A percentile compares a stretch with the other conserved stretches of the same genome.
Conservation (phyloP, 2,113 vertebrate species). For the Bubo scandiacus region DNA sequence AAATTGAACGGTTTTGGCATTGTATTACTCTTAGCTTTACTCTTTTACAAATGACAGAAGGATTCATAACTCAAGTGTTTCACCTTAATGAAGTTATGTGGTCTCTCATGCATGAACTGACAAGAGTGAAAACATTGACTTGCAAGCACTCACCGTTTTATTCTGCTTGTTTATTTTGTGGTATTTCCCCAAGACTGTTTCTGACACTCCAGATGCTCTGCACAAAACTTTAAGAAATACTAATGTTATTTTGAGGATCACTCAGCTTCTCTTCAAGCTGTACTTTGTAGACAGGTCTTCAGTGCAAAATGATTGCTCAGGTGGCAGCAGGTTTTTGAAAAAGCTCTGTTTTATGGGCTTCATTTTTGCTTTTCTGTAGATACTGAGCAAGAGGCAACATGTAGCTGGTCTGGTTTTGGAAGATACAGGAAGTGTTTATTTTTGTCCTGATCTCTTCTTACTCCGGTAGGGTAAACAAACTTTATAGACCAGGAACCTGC, state of each 20-base stretch:
- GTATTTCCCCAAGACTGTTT: background rate
- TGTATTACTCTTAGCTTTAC: background rate
- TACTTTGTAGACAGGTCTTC: background rate
- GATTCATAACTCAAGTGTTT: background rate
- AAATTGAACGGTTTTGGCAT: background rate
- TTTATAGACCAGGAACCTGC: background rate
- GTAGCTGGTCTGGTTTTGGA: background rate
- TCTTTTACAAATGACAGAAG: background rate
- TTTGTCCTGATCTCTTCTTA: background rate
- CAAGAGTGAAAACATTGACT: background rate
- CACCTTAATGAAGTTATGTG: background rate
- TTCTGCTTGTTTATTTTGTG: conserved; percentile 9
- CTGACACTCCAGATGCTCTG: background rate
- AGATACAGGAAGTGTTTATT: background rate
- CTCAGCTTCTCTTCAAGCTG: background rate
- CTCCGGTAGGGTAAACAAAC: background rate
- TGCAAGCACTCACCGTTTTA: background rate
- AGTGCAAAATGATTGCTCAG: background rate
- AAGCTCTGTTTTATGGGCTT: background rate
- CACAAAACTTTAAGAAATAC: background rate
- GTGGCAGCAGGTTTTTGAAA: background rate
- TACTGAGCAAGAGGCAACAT: background rate
- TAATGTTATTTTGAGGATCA: background rate
- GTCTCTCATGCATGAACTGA: background rate
- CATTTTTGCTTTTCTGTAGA: background rate